Evolutionary conservation across 1,140 invertebrate genomes (phyloP).

Genomic region (Caerostris darwini): DNA sequence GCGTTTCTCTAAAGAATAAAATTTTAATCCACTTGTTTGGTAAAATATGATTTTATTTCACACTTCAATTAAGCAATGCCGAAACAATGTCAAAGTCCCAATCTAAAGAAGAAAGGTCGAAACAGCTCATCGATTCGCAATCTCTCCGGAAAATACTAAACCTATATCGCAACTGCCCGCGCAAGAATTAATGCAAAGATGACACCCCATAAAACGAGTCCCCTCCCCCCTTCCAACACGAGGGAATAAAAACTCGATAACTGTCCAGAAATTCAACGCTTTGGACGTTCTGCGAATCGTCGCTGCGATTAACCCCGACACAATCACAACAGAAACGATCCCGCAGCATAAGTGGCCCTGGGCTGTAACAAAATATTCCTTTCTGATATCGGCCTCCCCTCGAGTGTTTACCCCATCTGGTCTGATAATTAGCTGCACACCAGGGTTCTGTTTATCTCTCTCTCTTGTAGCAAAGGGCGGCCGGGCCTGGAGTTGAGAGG

Average conservation of each 20-base stretch:
- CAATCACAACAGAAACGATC: background rate
- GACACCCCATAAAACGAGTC: conserved; percentile 15
- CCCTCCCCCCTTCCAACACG: background rate
- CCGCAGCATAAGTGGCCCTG: background rate
- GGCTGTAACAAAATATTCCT: conserved; percentile 27
- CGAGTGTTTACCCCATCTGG: conserved; percentile 71
- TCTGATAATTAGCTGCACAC: conserved; percentile 59
- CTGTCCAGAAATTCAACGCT: conserved; percentile 8
- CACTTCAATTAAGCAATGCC: no score
- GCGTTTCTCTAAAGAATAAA: no score
- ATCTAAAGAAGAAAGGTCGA: background rate
- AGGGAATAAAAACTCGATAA: conserved; percentile 32
- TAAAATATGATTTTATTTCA: no score
- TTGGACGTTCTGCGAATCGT: background rate
- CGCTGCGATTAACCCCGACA: background rate
- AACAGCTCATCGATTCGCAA: background rate
- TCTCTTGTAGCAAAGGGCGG: conserved; percentile 17
- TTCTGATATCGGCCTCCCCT: conserved; percentile 17
- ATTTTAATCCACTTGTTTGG: no score
- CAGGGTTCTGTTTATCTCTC: conserved; percentile 55
- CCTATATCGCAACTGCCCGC: background rate
- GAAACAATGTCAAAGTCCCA: no score
- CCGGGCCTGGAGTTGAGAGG: conserved; percentile 53
- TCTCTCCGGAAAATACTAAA: background rate
- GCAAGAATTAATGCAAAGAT: background rate